Conservation (phyloP, 1,140 invertebrate species). For the Solenopsis fugax region DNA sequence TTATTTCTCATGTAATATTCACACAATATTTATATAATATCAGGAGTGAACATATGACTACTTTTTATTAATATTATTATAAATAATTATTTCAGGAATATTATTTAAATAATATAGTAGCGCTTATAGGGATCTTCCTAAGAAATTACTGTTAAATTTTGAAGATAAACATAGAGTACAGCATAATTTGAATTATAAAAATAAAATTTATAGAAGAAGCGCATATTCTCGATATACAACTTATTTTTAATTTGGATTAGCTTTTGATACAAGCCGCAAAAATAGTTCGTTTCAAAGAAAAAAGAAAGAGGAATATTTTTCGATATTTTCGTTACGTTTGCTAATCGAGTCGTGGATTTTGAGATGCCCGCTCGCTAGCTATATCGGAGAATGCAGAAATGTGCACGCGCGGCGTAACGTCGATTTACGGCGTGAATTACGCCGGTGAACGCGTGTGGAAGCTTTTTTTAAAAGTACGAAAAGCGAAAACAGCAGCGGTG, state of each 20-base stretch:
- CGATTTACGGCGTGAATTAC: constrained; percentile 69
- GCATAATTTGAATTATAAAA: not conserved
- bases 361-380: constrained; percentile 15
- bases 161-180: not conserved
- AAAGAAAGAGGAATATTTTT: constrained; percentile 44
- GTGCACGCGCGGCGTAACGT: constrained; percentile 21
- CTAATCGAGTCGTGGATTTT: constrained; percentile 40
- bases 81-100: too few relatives aligned
- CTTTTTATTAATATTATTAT: too few relatives aligned
- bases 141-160: not conserved
- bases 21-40: too few relatives aligned
- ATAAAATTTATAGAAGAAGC: not conserved
- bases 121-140: not conserved
- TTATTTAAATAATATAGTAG: too few relatives aligned
- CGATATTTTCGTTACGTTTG: constrained; percentile 34
- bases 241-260: constrained; percentile 8
- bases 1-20: too few relatives aligned
- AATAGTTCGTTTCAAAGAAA: constrained; percentile 18
- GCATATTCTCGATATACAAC: not conserved
- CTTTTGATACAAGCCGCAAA: constrained; percentile 10
- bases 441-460: constrained; percentile 48
- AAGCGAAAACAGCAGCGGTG: constrained; percentile 63
- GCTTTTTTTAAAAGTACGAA: constrained; percentile 73
- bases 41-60: too few relatives aligned
- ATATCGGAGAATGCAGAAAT: constrained; percentile 16